phyloP scores from a whole-genome alignment of 1,140 invertebrate genomes.

The Scaptomyza montana region DNA sequence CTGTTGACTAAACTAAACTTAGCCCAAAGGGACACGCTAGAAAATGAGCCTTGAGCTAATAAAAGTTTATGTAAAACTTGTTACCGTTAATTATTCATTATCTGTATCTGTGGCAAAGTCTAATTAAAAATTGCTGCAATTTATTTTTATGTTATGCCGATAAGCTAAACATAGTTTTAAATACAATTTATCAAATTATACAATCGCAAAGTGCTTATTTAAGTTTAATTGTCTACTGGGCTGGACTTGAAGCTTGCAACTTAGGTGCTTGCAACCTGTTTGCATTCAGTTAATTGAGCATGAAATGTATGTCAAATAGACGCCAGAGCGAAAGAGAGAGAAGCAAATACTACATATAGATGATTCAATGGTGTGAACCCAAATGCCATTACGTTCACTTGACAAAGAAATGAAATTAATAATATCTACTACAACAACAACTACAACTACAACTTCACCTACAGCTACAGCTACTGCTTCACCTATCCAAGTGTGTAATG shows the following conservation, averaged over 20 bases:
- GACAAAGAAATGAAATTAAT: constrained; percentile 50
- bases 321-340: not conserved
- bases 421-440: constrained; percentile 19
- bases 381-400: constrained; percentile 31
- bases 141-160: not conserved
- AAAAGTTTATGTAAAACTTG: not conserved
- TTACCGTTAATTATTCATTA: constrained; percentile 1
- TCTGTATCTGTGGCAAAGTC: not conserved
- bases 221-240: constrained; percentile 27
- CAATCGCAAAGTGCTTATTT: constrained; percentile 6
- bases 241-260: not conserved
- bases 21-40: not conserved
- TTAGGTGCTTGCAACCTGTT: constrained; percentile 14
- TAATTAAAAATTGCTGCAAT: constrained; percentile 4
- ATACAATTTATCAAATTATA: not conserved
- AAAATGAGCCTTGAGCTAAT: not conserved
- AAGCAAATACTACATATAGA: not conserved
- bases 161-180: constrained; percentile 6
- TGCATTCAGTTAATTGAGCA: constrained; percentile 40
- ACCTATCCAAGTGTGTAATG: constrained; percentile 32
- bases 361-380: not conserved
- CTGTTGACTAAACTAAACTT: not conserved
- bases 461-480: constrained; percentile 8
- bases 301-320: constrained; percentile 40
- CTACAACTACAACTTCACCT: too few species aligned